These are phyloP conservation scores for Xenus cinereus DNA, from an alignment of 2,113 vertebrate species.

Conservation along the genomic window DNA sequence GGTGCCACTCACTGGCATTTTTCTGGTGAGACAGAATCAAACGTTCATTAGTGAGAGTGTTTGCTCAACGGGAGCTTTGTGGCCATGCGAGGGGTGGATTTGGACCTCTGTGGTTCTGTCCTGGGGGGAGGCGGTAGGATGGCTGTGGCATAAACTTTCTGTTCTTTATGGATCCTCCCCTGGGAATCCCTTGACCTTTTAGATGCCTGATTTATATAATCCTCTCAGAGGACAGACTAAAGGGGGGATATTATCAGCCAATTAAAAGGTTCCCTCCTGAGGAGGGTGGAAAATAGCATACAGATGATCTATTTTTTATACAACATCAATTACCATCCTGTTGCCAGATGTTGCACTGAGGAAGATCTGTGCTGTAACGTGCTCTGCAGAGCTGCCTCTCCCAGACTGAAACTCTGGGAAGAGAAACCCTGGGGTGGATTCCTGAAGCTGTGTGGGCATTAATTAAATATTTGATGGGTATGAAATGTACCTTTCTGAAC, in stretches of 20 bases:
- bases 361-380: neutral
- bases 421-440: neutral
- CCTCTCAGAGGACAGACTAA: slow-evolving; percentile 18
- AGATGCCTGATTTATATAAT: slow-evolving; percentile 44
- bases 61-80: neutral
- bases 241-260: slow-evolving; percentile 37
- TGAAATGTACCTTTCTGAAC: neutral
- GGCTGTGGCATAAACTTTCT: slow-evolving; percentile 4
- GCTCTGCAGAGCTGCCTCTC: neutral
- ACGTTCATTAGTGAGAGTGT: neutral
- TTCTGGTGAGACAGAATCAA: neutral
- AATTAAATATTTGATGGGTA: neutral
- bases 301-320: slow-evolving; percentile 40
- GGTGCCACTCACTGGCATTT: neutral
- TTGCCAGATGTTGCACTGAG: slow-evolving; percentile 21
- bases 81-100: neutral
- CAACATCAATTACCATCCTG: slow-evolving; percentile 13
- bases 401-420: neutral
- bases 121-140: neutral
- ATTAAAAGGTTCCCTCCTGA: slow-evolving; percentile 56
- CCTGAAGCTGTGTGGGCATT: neutral
- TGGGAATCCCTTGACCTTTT: slow-evolving; percentile 55
- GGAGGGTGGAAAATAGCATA: slow-evolving; percentile 29
- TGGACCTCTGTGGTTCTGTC: neutral
- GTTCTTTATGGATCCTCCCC: neutral